Evolutionary conservation across 2,888 invertebrate species (phyloP), one percentile per base, ranked within the genome.

Genomic region (Arctia plantaginis): DNA sequence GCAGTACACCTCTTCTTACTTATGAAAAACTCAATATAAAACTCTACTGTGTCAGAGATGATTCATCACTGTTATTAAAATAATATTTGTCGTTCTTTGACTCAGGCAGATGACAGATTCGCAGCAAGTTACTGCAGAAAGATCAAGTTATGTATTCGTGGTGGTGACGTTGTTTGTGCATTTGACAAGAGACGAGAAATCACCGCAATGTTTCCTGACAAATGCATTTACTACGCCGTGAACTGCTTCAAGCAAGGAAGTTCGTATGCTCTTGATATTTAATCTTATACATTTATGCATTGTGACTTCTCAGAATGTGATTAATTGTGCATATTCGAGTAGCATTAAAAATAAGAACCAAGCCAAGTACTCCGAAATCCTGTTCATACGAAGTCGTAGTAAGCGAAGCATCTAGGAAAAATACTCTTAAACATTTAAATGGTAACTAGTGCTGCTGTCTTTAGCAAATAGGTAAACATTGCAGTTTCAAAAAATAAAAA

Each of bases 201-300:
- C 0, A 44, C n/a, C 1, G 77, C 75, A 12, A 8, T 62, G 20
- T 82, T 82, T 27, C 51, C 59, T 1, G 74, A 82, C n/a, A 35
- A 33, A 18, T 82, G 82, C 23, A 66, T 62, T 27, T 77, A 71
- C 3, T 59, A 80, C n/a, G 73, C 71, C 4, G 77, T 64, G 3
- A 82, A 82, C 69, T 82, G 82, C 51, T 64, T 27, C 8, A 51
- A 41, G n/a, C 69, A 73, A 66, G 82, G 77, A 75, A 47, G 81
- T 81, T 51, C 33, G 78, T 81, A 74, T 71, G 23, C 41, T 6
- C 1, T n/a, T 33, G 1, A 67, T 67, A 30, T 44, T 66, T 30
- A 30, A 8, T 59, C 27, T 55, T 55, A 55, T 55, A 13, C n/a
- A 55, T n/a, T 55, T 55, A 55, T 55, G 23, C n/a, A 55, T n/a